Conservation (phyloP, 2,797 vertebrate genomes). For the Acrossocheilus fasciatus region DNA sequence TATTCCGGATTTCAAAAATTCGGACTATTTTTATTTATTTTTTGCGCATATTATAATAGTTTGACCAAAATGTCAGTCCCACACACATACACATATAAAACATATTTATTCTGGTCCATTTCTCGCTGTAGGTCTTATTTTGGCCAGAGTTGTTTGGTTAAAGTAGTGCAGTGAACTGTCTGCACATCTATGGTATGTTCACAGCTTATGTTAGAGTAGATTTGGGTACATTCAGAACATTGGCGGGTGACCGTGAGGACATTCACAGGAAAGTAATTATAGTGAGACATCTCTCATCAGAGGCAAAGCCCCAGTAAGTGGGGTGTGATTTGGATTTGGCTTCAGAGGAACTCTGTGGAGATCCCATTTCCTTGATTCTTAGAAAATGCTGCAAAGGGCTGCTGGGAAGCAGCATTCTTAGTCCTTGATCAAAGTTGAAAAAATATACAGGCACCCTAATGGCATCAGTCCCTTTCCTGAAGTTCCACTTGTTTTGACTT, state of each 20-base stretch:
- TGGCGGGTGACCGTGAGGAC: not conserved
- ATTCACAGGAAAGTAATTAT: conserved; percentile 27
- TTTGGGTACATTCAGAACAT: not conserved
- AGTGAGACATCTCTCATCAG: conserved; percentile 29
- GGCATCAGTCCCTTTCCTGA: conserved; percentile 24
- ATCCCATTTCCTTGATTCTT: conserved; percentile 66
- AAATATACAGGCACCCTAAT: conserved; percentile 40
- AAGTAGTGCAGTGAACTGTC: not conserved
- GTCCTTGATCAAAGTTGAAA: conserved; percentile 53
- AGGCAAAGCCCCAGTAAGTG: conserved; percentile 29
- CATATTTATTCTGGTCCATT: not conserved
- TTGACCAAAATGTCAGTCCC: not conserved
- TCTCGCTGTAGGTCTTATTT: not conserved
- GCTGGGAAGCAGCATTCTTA: conserved; percentile 58
- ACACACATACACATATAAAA: too few species aligned
- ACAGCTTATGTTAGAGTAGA: conserved; percentile 5
- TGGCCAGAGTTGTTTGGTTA: not conserved
- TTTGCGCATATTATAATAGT: not conserved
- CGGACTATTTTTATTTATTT: too few species aligned
- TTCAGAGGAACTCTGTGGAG: conserved; percentile 61
- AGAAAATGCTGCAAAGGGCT: conserved; percentile 61
- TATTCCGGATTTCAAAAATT: not conserved
- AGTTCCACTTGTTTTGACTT: conserved; percentile 20
- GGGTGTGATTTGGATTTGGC: conserved; percentile 63
- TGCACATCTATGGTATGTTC: not conserved